These are phyloP conservation scores for Argopecten irradians DNA, from an alignment of 1,140 invertebrate genomes.

Conservation along the genomic window DNA sequence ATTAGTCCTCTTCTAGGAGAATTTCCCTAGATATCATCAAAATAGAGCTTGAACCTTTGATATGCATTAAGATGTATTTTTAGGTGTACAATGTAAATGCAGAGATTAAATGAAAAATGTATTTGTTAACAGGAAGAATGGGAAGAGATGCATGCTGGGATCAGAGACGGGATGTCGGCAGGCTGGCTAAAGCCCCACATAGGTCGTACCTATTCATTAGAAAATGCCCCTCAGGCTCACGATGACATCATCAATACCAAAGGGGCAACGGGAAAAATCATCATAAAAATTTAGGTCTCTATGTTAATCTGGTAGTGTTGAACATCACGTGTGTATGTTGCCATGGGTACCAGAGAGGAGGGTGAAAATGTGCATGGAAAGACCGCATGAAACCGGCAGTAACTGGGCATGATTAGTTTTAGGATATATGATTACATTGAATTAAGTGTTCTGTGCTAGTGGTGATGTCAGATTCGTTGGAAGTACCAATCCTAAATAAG, in stretches of 20 bases:
- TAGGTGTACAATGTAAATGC: not conserved
- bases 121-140: slow-evolving; percentile 76
- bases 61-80: too few relatives aligned
- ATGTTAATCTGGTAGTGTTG: not conserved
- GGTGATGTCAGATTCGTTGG: too few relatives aligned
- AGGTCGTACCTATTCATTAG: slow-evolving; percentile 76
- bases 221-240: slow-evolving; percentile 74
- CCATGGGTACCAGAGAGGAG: too few relatives aligned
- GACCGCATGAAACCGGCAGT: too few relatives aligned
- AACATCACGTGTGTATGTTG: not conserved
- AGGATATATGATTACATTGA: too few relatives aligned
- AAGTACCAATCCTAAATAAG: too few relatives aligned
- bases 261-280: slow-evolving; percentile 62
- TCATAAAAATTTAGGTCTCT: slow-evolving; percentile 56
- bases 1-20: not conserved
- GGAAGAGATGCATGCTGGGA: slow-evolving; percentile 70
- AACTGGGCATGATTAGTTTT: too few relatives aligned
- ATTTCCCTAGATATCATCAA: too few relatives aligned
- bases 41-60: too few relatives aligned
- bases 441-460: too few relatives aligned
- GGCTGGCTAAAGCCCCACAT: slow-evolving; percentile 79
- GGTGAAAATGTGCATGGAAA: too few relatives aligned
- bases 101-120: not conserved
- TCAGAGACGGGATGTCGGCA: slow-evolving; percentile 74
- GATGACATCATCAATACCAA: slow-evolving; percentile 66